Base-by-base conservation (phyloP, 2,113 vertebrate species). In the Rafetus swinhoei region DNA sequence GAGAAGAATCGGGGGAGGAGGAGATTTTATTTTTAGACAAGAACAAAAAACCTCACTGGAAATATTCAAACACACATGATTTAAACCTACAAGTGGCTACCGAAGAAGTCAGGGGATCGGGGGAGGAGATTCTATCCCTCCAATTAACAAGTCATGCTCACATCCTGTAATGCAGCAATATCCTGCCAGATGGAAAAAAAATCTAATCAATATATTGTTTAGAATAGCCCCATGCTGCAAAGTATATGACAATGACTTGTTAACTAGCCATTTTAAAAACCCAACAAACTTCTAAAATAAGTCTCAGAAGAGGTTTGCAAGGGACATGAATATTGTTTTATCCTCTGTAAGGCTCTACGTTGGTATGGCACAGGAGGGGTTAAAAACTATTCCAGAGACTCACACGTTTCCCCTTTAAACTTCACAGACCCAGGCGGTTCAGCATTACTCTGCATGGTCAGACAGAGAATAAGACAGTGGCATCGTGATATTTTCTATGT, bases 101-200 rank as follows among this genome's bases (percentile, higher is more conserved):
- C 4, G 1, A 39, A 45, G 45, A 56, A 65, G 9, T 32, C 39
- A n/a, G 1, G n/a, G 29, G 12, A 7, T 3, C 0, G 21, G 21
- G 76, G 27, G 6, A 8, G 62, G 52, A 39, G 52, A 32, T 19
- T 4, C 2, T 0, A 1, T 45, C 2, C 19, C 24, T 27, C 2
- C n/a, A 35, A 5, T 21, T 35, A 72, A 72, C 32, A 9, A 72
- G 18, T 50, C 3, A 77, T 54, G 80, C 84, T 81, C 22, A 1
- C 0, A 1, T 22, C 65, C 50, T 1, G 4, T 4, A 12, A 6
- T 56, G 22, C 4, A 4, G 4, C 74, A 1, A 14, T 3, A 81
- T 27, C 25, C 25, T 11, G 53, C 81, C 65, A 60, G 65, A 79
- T 82, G 50, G 54, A 0, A 0, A 14, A 59, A 9, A 22, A 59